Percentiles rank a stretch among this genome's conserved stretches.
Evolutionary conservation across 2,888 invertebrate genomes (phyloP).

Genomic region (Tuberolachnus salignus): DNA sequence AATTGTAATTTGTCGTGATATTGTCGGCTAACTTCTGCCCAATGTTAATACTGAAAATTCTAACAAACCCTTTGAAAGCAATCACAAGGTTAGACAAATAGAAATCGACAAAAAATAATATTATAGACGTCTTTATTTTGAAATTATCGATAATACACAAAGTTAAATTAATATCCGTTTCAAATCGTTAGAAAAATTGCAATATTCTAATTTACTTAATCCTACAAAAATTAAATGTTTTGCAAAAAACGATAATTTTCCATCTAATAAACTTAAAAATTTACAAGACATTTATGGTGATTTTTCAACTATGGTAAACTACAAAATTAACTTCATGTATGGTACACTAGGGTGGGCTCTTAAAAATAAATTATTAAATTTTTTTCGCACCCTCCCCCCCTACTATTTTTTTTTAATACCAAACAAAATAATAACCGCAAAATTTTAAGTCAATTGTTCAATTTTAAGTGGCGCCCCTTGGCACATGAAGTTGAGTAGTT

Average conservation of each 20-base stretch:
- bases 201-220: constrained; percentile 17
- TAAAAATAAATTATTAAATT: no score
- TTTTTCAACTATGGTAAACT: neutral
- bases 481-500: no score
- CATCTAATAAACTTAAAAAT: neutral
- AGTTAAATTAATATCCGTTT: constrained; percentile 21
- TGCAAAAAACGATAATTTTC: constrained; percentile 6
- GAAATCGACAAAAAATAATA: constrained; percentile 1
- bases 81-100: neutral
- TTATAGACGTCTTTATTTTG: constrained; percentile 26
- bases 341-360: no score
- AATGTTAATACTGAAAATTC: constrained; percentile 2
- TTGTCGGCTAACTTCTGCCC: no score
- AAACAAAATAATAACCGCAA: no score
- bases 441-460: no score
- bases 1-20: no score
- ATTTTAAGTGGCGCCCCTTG: no score
- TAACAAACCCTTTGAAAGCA: neutral
- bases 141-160: no score
- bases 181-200: constrained; percentile 18
- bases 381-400: no score
- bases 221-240: constrained; percentile 3
- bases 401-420: no score
- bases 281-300: no score
- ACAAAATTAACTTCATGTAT: neutral